Evolutionary conservation across 2,113 vertebrate species (phyloP).

Genomic region (Cyanoramphus novaezelandiae): DNA sequence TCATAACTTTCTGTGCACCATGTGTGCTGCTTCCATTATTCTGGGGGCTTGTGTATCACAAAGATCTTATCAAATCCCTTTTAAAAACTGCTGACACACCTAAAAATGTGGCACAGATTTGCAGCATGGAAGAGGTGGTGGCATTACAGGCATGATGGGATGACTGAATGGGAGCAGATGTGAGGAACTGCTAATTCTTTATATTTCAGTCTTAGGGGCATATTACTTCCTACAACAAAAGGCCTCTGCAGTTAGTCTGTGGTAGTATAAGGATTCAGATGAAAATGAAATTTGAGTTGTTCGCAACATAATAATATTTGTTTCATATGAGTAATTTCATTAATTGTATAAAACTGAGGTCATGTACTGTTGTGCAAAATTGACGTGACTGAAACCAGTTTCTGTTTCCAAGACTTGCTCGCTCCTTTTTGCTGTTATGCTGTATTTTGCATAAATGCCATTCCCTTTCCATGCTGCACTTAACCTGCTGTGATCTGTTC

Average conservation of each 20-base stretch:
- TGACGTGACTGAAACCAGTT: background rate
- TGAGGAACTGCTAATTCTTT: background rate
- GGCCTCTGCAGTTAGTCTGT: background rate
- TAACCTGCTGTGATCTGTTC: conserved; percentile 69
- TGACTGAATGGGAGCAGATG: background rate
- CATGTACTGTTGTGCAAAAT: background rate
- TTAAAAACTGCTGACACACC: background rate
- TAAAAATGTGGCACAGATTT: background rate
- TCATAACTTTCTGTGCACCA: background rate
- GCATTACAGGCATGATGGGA: background rate
- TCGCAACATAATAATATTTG: background rate
- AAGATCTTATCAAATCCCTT: background rate
- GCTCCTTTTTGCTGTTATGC: conserved; percentile 15
- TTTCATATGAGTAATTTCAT: background rate
- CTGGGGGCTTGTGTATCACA: background rate
- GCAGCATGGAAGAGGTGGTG: background rate
- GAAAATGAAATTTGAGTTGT: background rate
- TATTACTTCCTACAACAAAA: background rate
- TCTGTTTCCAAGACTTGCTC: background rate
- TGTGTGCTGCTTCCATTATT: background rate
- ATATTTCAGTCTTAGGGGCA: background rate
- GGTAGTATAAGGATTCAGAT: background rate
- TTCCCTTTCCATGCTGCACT: conserved; percentile 44
- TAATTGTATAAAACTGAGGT: background rate
- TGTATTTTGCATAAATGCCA: conserved; percentile 59